phyloP scores from a whole-genome alignment of 1,140 invertebrate species.

The Muscidifurax raptorellus region DNA sequence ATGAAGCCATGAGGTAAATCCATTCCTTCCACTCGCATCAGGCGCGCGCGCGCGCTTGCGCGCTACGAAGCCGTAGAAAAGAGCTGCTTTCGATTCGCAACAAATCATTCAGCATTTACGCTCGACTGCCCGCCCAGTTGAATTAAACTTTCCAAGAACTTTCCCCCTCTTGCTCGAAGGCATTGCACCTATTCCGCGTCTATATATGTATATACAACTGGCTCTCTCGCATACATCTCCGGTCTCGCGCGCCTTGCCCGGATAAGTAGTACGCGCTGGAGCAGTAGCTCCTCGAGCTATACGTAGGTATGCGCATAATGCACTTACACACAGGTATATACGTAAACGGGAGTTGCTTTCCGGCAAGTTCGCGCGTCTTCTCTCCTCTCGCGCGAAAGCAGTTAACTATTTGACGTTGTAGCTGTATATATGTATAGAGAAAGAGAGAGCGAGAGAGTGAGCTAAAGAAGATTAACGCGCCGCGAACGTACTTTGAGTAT shows the following conservation, averaged over 20 bases:
- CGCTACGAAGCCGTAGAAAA: neutral
- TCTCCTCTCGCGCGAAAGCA: slow-evolving; percentile 57
- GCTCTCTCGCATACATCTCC: slow-evolving; percentile 54
- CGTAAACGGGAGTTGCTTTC: slow-evolving; percentile 16
- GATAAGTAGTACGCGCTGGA: slow-evolving; percentile 54
- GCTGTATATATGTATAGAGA: slow-evolving; percentile 10
- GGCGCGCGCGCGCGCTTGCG: too few species aligned
- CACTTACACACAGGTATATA: slow-evolving; percentile 2
- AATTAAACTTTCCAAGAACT: slow-evolving; percentile 71
- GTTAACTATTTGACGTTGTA: slow-evolving; percentile 67
- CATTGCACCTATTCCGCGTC: slow-evolving; percentile 57
- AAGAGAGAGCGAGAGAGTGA: neutral
- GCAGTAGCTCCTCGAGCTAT: slow-evolving; percentile 57
- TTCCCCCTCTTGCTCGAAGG: slow-evolving; percentile 52
- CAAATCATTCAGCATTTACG: slow-evolving; percentile 69
- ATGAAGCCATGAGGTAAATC: neutral
- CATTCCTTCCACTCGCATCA: too few species aligned
- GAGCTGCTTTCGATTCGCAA: slow-evolving; percentile 66
- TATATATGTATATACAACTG: too few species aligned
- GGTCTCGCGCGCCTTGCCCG: slow-evolving; percentile 27
- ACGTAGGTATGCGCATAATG: slow-evolving; percentile 1
- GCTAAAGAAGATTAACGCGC: slow-evolving; percentile 56
- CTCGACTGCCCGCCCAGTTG: slow-evolving; percentile 64
- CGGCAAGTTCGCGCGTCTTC: slow-evolving; percentile 38
- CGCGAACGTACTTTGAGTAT: neutral